Percentiles rank a stretch among this genome's conserved stretches.
phyloP scores from a whole-genome alignment of 1,140 invertebrate genomes.

The Apis florea region DNA sequence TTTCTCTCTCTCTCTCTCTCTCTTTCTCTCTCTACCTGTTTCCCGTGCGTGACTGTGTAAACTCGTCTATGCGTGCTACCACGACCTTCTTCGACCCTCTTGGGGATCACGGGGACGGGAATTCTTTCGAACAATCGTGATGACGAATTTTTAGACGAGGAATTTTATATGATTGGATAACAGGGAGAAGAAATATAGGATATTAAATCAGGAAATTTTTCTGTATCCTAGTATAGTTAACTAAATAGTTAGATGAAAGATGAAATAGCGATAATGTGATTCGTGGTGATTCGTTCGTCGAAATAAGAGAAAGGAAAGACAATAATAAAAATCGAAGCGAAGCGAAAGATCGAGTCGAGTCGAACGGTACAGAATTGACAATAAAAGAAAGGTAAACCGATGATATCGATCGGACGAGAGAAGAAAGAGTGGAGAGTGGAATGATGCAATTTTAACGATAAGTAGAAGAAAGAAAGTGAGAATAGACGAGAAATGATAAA shows the following conservation, averaged over 20 bases:
- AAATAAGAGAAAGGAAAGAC: no score
- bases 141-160: not conserved
- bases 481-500: not conserved
- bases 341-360: no score
- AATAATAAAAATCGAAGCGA: no score
- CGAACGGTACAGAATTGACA: no score
- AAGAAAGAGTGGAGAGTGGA: no score
- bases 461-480: no score
- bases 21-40: conserved; percentile 13
- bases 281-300: not conserved
- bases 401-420: no score
- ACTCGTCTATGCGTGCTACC: conserved; percentile 25
- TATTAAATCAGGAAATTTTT: not conserved
- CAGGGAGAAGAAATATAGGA: no score
- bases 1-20: no score
- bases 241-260: not conserved
- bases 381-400: no score
- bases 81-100: conserved; percentile 11
- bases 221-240: no score
- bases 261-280: not conserved
- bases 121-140: not conserved
- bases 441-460: no score
- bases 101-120: not conserved
- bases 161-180: not conserved
- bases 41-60: conserved; percentile 41